Conservation (phyloP, 2,113 vertebrate species). For the Misgurnus mizolepis region DNA sequence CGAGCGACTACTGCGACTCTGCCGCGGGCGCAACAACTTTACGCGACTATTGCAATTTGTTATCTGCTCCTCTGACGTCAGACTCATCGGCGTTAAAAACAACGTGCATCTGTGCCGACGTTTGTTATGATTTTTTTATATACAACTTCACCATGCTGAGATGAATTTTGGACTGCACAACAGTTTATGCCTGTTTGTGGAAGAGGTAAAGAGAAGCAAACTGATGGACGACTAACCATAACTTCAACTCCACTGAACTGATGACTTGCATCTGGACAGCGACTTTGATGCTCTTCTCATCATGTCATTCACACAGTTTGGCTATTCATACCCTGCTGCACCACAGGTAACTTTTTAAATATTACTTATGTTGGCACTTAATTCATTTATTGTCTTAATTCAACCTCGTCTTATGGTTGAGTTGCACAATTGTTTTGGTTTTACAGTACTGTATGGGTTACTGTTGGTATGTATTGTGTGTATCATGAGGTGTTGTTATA, state of each 20-base stretch:
- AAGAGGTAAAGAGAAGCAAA: neutral
- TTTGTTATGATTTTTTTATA: conserved; percentile 61
- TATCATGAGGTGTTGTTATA: too few species aligned
- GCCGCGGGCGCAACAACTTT: conserved; percentile 15
- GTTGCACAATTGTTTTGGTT: too few species aligned
- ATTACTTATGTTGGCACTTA: too few species aligned
- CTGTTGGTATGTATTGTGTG: too few species aligned
- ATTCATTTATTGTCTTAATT: too few species aligned
- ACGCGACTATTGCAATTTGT: conserved; percentile 36
- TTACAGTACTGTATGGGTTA: too few species aligned
- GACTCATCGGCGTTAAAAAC: conserved; percentile 71
- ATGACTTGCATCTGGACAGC: conserved; percentile 46
- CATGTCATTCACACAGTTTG: conserved; percentile 98
- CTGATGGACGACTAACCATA: neutral
- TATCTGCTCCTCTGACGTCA: conserved; percentile 79
- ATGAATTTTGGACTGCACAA: neutral
- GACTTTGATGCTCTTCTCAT: conserved; percentile 53
- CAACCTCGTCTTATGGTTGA: too few species aligned
- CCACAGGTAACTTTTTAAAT: conserved; percentile 82
- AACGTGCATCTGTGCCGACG: conserved; percentile 66
- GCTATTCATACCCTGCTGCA: conserved; percentile 90
- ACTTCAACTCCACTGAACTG: conserved; percentile 30
- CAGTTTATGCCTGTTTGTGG: neutral
- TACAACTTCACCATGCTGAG: conserved; percentile 8
- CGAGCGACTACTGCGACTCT: conserved; percentile 56